Evolutionary conservation across 2,797 vertebrate genomes (phyloP), one percentile per base, ranked within the genome.

Genomic region (Oreochromis grahami): DNA sequence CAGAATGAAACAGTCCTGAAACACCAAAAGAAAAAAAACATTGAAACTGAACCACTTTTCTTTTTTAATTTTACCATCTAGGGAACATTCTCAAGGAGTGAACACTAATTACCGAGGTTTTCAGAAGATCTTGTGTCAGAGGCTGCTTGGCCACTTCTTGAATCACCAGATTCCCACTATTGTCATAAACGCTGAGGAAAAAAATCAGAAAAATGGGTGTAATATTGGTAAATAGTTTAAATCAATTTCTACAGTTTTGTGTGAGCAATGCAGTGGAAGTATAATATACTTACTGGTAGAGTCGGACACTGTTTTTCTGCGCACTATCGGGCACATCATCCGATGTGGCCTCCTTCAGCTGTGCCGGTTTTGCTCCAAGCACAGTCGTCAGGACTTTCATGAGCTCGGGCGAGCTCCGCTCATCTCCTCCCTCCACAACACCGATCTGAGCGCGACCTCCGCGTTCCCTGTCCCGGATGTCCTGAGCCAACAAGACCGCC

Each of bases 131-230:
- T 90, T 98, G 97, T 0, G 97, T 98, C 5, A 98, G 94, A 43
- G 98, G 98, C 88, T 97, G 96, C 0, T 95, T 96, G 65, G 97
- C 98, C 52, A 97, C 94, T 91, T 98, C 98, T 90, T 98, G 97
- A 38, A 98, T 95, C 88, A 98, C 95, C 19, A 98, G 93, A 84
- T 97, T 96, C 0, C 94, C 96, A 11, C 94, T 95, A 43, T 94
- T 95, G 84, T 98, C 97, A 2, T 95, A 98, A 81, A 98, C 96
- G 11, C 98, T 98, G 88, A 38, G 8, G 87, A 89, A 15, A 85
- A 36, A 50, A 29, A 48, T 24, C 29, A 56, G 8, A 7, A 76
- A 84, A 12, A 65, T 26, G 4, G 3, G 3, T 13, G 1, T 14
- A 5, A 26, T 65, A 38, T 77, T 3, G 53, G 60, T 26, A 34